Evolutionary conservation across 2,888 invertebrate species (phyloP).

Genomic region (Cyrtodaria siliqua): DNA sequence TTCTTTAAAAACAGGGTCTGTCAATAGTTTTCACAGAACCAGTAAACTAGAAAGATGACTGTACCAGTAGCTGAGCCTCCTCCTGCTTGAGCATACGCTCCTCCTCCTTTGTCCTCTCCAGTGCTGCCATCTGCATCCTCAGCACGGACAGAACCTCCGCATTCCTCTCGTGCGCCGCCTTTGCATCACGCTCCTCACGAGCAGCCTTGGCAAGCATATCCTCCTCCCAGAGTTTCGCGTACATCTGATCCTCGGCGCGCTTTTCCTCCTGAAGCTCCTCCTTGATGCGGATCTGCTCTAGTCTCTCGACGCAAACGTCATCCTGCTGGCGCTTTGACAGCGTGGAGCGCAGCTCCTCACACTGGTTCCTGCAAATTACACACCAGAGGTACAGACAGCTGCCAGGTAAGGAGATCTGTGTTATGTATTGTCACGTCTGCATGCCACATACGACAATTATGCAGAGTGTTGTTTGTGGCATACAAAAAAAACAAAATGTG

Average conservation of each 20-base stretch:
- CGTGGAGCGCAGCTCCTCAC: conserved; percentile 84
- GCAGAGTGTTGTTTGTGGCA: no score
- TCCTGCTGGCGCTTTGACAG: conserved; percentile 83
- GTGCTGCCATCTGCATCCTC: conserved; percentile 84
- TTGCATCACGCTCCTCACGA: conserved; percentile 83
- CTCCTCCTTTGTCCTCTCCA: conserved; percentile 82
- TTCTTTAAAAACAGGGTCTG: no score
- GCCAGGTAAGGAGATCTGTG: no score
- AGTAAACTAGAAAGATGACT: no score
- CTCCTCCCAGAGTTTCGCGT: conserved; percentile 84
- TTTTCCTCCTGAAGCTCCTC: conserved; percentile 73
- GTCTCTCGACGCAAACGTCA: conserved; percentile 82
- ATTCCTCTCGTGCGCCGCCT: conserved; percentile 80
- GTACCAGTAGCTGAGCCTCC: conserved; percentile 83
- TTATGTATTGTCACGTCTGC: no score
- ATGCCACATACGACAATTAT: no score
- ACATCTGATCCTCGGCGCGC: conserved; percentile 82
- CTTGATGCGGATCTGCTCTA: conserved; percentile 78
- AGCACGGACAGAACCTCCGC: conserved; percentile 80
- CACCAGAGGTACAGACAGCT: no score
- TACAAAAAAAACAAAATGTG: no score
- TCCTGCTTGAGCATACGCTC: conserved; percentile 81
- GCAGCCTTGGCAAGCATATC: conserved; percentile 84
- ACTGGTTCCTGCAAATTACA: conserved; percentile 84
- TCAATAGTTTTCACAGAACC: no score